phyloP scores from a whole-genome alignment of 2,797 vertebrate species.

The Paramormyrops hopkinsi region DNA sequence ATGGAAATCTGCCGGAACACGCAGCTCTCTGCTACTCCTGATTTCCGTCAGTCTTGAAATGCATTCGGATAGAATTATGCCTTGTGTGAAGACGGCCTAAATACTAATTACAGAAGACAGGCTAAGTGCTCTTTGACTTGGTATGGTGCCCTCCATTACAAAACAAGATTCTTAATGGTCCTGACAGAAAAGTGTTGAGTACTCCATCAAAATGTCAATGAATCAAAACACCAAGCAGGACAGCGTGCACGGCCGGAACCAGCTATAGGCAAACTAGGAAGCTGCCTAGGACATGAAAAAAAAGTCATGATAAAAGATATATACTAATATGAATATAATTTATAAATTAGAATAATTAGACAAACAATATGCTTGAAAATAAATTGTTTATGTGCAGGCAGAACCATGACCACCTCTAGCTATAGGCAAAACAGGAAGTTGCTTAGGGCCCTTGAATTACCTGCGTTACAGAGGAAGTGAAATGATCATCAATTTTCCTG shows the following conservation, averaged over 20 bases:
- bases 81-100: neutral
- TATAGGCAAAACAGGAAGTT: neutral
- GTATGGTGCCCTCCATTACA: neutral
- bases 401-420: neutral
- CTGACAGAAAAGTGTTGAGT: neutral
- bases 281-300: neutral
- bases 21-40: neutral
- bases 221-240: neutral
- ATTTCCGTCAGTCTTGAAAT: neutral
- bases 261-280: neutral
- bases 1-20: neutral
- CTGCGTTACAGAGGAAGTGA: neutral
- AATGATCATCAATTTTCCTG: neutral
- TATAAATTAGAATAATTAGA: neutral
- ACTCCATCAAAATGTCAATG: neutral
- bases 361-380: neutral
- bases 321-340: neutral
- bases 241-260: neutral
- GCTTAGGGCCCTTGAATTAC: neutral
- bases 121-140: conserved; percentile 3
- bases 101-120: conserved; percentile 7
- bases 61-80: neutral
- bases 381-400: neutral
- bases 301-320: neutral
- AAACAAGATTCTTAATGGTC: neutral